Evolutionary conservation across 2,888 invertebrate genomes (phyloP).

Genomic region (Anthrax anthrax): DNA sequence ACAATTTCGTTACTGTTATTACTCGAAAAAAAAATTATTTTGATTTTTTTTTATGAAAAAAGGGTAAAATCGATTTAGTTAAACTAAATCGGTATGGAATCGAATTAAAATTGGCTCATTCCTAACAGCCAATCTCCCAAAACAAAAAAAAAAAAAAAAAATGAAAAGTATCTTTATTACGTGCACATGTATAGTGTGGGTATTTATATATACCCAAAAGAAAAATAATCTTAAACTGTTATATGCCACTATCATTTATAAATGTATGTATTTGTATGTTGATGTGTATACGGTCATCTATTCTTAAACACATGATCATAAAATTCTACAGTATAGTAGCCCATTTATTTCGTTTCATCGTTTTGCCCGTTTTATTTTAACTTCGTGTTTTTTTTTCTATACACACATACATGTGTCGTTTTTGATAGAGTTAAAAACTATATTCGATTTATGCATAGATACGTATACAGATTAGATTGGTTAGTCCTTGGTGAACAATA

Average conservation of each 20-base stretch:
- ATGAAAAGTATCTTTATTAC: too few species aligned
- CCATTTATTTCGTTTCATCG: neutral
- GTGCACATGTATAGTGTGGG: too few species aligned
- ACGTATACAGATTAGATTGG: neutral
- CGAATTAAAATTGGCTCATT: conserved; percentile 13
- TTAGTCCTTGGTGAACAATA: conserved; percentile 2
- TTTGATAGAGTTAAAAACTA: neutral
- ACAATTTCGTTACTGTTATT: neutral
- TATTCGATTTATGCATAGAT: neutral
- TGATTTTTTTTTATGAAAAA: neutral
- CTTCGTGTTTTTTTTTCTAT: too few species aligned
- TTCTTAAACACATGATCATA: neutral
- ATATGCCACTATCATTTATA: too few species aligned
- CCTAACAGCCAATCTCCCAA: too few species aligned
- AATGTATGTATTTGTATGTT: too few species aligned
- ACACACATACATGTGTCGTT: too few species aligned
- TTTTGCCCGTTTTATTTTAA: neutral
- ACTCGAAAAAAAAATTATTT: neutral
- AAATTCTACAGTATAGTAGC: neutral
- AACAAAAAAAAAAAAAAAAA: neutral
- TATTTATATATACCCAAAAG: too few species aligned
- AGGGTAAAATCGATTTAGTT: neutral
- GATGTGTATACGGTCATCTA: too few species aligned
- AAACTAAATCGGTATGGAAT: conserved; percentile 10
- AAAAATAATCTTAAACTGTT: too few species aligned